Base-by-base conservation (phyloP, 1,140 invertebrate species). In the Aphidius gifuensis region DNA sequence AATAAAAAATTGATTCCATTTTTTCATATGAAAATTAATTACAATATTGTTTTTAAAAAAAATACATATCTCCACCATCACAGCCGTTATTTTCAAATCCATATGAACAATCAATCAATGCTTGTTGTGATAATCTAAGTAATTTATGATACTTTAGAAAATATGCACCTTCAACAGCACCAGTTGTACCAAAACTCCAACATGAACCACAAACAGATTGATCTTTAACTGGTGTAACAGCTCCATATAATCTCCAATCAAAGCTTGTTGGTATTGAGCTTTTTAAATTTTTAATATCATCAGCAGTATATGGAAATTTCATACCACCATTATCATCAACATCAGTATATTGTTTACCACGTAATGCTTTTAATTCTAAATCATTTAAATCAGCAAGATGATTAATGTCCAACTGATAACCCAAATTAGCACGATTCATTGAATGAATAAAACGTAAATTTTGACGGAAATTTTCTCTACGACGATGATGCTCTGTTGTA, bases 181-280 rank as follows among this genome's bases (percentile, higher is more conserved):
- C 96, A 63, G 92, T 90, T 1, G 95, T 96, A 46, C 94, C 95
- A 82, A 98, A 98, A 72, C 91, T 93, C 95, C 95, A 98, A 74
- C 96, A 98, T 8, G 93, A 96, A 4, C 96, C 96, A 82, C 96
- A 98, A 58, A 98, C 92, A 0, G 92, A 94, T 83, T 97, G 94
- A 86, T 97, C 92, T 86, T 96, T 97, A 1, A 97, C 91, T 1
- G 94, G 95, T 2, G 93, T 97, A 1, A 98, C 95, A 68, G 94
- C 96, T 43, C 93, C 95, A 73, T 85, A 89, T 2, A 97, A 75
- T 69, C 95, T 88, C 96, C 96, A 98, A 81, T 98, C 94, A 64
- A 90, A 83, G 68, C 83, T 85, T 3, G 86, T 83, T 5, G 93
- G 93, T 43, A 93, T 62, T 49, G 76, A 72, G 5, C 75, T 69